A percentile compares a stretch with the other conserved stretches of the same genome.
phyloP scores from a whole-genome alignment of 2,113 vertebrate genomes.

The Oplegnathus fasciatus region DNA sequence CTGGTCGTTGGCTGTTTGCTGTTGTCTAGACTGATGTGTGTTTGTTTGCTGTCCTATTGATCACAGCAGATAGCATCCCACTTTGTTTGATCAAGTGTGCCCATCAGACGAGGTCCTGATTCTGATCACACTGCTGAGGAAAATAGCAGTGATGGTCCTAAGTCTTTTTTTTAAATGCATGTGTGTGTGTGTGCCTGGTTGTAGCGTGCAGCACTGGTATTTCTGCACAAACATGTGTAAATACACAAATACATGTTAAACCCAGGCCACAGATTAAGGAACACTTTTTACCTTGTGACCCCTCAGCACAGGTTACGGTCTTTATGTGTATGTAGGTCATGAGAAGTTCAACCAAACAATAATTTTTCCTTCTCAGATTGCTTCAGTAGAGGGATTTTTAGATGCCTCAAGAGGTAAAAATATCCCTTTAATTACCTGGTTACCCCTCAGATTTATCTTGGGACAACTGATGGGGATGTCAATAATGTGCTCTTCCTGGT shows the following conservation, averaged over 20 bases:
- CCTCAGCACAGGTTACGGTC: not conserved
- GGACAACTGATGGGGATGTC: not conserved
- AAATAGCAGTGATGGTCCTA: not conserved
- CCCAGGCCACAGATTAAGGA: not conserved
- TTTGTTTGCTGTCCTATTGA: slow-evolving; percentile 72
- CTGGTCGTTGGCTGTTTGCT: slow-evolving; percentile 35
- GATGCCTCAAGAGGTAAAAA: not conserved
- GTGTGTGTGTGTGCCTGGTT: not conserved
- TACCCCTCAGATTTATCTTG: not conserved
- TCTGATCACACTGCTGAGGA: slow-evolving; percentile 7
- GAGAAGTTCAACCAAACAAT: not conserved
- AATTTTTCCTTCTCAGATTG: not conserved
- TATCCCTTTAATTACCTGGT: not conserved
- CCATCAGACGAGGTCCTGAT: slow-evolving; percentile 1
- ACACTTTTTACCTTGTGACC: not conserved
- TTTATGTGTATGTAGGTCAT: not conserved
- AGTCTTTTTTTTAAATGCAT: not conserved
- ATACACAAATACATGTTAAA: not conserved
- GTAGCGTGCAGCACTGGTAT: not conserved
- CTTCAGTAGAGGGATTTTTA: not conserved
- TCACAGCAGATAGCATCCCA: slow-evolving; percentile 47
- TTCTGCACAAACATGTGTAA: not conserved
- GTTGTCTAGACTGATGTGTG: slow-evolving; percentile 38
- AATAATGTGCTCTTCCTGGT: not conserved
- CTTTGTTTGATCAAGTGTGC: slow-evolving; percentile 51